These are phyloP conservation scores for Pachydiplax longipennis DNA, from an alignment of 2,888 invertebrate species.

Conservation along the genomic window DNA sequence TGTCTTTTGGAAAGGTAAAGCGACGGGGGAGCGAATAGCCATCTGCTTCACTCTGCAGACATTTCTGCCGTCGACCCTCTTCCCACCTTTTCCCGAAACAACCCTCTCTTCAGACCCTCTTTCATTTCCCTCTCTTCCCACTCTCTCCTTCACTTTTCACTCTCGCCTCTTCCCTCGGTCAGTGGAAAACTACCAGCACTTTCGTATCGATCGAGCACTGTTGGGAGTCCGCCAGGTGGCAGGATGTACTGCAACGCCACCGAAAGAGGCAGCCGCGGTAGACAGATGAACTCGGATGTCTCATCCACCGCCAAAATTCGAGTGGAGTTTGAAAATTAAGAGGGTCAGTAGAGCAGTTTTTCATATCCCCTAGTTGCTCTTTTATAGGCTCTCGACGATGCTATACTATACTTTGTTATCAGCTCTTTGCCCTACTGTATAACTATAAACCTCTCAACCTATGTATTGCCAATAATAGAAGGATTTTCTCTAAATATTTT, in stretches of 20 bases:
- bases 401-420: no score
- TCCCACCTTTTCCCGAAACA: not conserved
- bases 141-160: not conserved
- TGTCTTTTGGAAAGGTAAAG: not conserved
- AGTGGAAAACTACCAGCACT: constrained; percentile 41
- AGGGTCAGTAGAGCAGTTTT: no score
- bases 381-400: no score
- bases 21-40: not conserved
- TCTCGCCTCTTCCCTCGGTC: constrained; percentile 13
- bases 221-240: constrained; percentile 12
- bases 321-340: not conserved
- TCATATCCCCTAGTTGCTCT: no score
- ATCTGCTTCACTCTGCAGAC: not conserved
- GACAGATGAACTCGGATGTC: not conserved
- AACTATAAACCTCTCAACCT: no score
- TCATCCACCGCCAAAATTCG: not conserved
- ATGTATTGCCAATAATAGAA: no score
- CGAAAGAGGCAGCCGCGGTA: not conserved
- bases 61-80: not conserved
- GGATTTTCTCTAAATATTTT: no score
- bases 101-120: not conserved
- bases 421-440: no score
- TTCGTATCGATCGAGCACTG: constrained; percentile 23
- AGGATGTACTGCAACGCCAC: constrained; percentile 32
- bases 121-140: not conserved